phyloP scores from a whole-genome alignment of 2,797 vertebrate species.

The Masticophis lateralis region DNA sequence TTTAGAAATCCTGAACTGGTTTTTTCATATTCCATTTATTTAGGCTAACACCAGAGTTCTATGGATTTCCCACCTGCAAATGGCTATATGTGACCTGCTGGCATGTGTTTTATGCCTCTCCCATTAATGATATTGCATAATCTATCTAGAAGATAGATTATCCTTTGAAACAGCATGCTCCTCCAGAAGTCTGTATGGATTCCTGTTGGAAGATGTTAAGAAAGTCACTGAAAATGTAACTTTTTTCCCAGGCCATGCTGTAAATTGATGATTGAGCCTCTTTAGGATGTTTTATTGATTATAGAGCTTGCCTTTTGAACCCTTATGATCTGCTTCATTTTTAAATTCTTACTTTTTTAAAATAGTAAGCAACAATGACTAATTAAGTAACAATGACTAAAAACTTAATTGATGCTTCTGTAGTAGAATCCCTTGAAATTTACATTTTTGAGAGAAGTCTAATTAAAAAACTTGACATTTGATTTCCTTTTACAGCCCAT shows the following conservation, averaged over 20 bases:
- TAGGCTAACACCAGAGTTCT: background rate
- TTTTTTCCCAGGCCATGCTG: background rate
- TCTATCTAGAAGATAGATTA: background rate
- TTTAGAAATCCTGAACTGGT: background rate
- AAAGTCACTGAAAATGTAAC: background rate
- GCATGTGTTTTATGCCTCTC: background rate
- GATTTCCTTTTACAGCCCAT: background rate
- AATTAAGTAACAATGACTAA: background rate
- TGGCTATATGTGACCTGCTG: background rate
- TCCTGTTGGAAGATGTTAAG: background rate
- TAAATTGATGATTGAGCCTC: background rate
- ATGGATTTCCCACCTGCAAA: background rate
- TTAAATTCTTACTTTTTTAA: background rate
- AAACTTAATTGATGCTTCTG: background rate
- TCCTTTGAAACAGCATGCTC: background rate
- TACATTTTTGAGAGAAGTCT: background rate
- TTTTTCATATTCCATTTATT: background rate
- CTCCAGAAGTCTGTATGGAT: background rate
- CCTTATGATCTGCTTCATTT: background rate
- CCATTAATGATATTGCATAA: background rate
- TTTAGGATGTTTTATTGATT: background rate
- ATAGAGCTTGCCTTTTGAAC: background rate
- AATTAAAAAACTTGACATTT: background rate
- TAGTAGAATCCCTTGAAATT: background rate
- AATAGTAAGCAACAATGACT: background rate